Base-by-base conservation (phyloP, 2,888 invertebrate species). In the Acleris sparsana region DNA sequence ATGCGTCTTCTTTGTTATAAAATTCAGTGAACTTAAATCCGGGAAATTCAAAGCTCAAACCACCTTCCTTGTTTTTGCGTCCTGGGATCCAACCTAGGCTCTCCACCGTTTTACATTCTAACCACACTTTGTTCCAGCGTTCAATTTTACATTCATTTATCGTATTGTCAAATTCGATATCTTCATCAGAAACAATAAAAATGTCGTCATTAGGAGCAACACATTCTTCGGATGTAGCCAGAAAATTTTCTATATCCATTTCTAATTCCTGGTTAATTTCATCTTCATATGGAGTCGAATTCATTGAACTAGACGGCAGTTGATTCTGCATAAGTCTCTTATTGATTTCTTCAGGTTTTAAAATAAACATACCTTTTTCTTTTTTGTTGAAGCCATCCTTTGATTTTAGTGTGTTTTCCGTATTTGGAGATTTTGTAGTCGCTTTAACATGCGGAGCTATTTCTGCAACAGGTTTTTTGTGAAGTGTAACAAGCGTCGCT, bases 311-410 rank as follows among this genome's bases (percentile, higher is more conserved):
- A 69, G 48, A 16, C 75, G 63, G 53, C 78, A 65, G 49, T 56
- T 61, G 67, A 44, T 69, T 70, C 64, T 73, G 67, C 59, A 73
- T 59, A 22, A 71, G 63, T 71, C 83, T 85, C 72, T 86, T 79
- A 72, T 92, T 92, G 39, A 92, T 92, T 82, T 92, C 88, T 75
- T 91, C 91, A 0, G 92, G 92, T 76, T 90, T 92, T 66, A 92
- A 81, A 70, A 92, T 75, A 68, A 85, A 81, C 89, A 91, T 89
- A 1, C 82, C 75, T 53, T 70, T 73, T 69, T 82, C 80, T 9
- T 70, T 57, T 72, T 72, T 82, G 59, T 67, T 70, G 53, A 61
- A 53, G 51, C 69, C 66, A n/a, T 57, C 49, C 16, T 67, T 63
- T 43, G 67, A 53, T 64, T 59, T 69, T 59, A 69, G 33, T 67